Percentiles rank a stretch among this genome's conserved stretches.
These are phyloP conservation scores for Oplegnathus fasciatus DNA, from an alignment of 2,113 vertebrate genomes.

Conservation along the genomic window DNA sequence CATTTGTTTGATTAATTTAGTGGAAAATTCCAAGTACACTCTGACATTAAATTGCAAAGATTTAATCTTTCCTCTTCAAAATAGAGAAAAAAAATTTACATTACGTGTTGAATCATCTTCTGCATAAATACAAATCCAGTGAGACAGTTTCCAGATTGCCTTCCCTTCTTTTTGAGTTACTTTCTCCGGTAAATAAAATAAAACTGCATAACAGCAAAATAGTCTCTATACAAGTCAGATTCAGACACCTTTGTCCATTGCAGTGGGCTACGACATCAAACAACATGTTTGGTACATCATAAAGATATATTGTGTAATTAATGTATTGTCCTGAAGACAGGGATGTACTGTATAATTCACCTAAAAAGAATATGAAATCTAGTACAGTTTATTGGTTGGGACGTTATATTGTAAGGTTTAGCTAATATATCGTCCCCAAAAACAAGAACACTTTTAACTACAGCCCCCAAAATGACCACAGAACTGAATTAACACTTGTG, in stretches of 20 bases:
- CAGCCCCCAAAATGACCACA: background rate
- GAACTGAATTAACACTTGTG: background rate
- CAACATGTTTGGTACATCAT: no score
- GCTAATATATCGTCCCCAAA: no score
- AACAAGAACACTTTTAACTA: background rate
- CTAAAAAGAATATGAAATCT: no score
- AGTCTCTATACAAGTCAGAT: background rate
- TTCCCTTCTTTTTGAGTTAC: background rate
- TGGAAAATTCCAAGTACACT: background rate
- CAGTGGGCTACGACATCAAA: background rate
- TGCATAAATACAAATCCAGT: background rate
- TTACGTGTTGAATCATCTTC: no score
- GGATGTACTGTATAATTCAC: background rate
- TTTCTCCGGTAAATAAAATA: background rate
- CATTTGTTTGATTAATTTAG: background rate
- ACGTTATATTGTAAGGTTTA: background rate
- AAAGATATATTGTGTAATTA: background rate
- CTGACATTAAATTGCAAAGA: background rate
- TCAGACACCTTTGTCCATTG: background rate
- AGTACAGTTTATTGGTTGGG: background rate
- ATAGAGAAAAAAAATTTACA: background rate
- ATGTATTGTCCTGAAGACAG: background rate
- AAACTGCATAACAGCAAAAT: background rate
- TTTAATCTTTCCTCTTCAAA: background rate
- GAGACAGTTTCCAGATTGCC: background rate